These are phyloP conservation scores for Epinotia ramella DNA, from an alignment of 2,888 invertebrate species.

Conservation along the genomic window DNA sequence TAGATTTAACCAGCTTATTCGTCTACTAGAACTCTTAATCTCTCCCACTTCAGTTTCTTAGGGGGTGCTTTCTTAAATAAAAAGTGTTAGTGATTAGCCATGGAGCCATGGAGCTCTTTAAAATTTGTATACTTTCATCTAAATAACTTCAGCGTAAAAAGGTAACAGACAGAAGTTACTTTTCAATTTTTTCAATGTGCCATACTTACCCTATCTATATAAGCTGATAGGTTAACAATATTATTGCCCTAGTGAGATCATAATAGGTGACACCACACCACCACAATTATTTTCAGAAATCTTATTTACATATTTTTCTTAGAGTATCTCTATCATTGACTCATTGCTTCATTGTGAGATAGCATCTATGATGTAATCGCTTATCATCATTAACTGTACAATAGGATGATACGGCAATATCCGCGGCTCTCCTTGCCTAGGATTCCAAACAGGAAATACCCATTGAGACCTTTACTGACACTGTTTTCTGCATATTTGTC, in stretches of 20 bases:
- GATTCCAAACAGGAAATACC: neutral
- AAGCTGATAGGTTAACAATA: neutral
- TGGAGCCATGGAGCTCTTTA: no score
- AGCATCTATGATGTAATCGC: slow-evolving; percentile 23
- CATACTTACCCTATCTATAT: neutral
- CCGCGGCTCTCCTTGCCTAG: slow-evolving; percentile 9
- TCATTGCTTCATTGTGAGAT: slow-evolving; percentile 23
- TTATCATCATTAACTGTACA: slow-evolving; percentile 20
- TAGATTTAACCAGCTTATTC: no score
- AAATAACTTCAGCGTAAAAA: no score
- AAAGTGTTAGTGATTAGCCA: no score
- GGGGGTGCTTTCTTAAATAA: no score
- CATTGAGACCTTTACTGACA: neutral
- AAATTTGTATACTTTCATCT: no score
- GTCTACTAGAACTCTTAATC: no score
- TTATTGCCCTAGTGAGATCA: neutral
- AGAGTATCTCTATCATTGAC: slow-evolving; percentile 11
- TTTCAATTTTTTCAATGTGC: no score
- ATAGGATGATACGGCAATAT: slow-evolving; percentile 11
- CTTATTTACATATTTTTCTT: neutral
- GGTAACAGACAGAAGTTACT: no score
- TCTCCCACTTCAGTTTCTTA: no score
- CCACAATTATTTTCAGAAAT: neutral
- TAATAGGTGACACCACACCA: neutral
- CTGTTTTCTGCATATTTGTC: neutral